Percentiles rank a stretch among this genome's conserved stretches.
Conservation (phyloP, 2,888 invertebrate genomes). For the Drosophila robusta region DNA sequence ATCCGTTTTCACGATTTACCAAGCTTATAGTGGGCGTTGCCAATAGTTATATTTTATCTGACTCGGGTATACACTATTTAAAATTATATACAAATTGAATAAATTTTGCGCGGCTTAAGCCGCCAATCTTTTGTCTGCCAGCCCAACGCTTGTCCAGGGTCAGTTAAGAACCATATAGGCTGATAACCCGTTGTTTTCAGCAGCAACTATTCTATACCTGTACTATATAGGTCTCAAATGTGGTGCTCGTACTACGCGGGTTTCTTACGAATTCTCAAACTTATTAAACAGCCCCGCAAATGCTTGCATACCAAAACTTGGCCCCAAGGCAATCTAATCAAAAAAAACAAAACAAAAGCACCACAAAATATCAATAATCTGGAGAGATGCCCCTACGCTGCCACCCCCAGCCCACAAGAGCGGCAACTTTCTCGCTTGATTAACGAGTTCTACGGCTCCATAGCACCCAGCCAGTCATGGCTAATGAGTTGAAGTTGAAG, state of each 20-base stretch:
- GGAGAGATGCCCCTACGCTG: constrained; percentile 9
- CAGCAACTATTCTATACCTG: background rate
- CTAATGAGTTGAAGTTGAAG: constrained; percentile 64
- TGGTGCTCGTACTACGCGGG: background rate
- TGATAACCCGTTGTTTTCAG: too few relatives aligned
- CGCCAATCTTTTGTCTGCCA: too few relatives aligned
- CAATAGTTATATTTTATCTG: too few relatives aligned
- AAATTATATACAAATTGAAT: too few relatives aligned
- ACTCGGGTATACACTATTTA: too few relatives aligned
- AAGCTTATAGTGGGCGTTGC: too few relatives aligned
- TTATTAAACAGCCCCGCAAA: constrained; percentile 2
- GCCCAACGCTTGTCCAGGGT: too few relatives aligned
- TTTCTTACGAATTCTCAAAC: background rate
- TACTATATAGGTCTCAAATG: background rate
- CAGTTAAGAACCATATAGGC: too few relatives aligned
- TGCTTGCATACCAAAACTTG: constrained; percentile 12
- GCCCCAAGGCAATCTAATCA: constrained; percentile 47
- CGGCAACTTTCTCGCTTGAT: constrained; percentile 82
- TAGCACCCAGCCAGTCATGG: constrained; percentile 56
- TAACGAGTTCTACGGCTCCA: constrained; percentile 80
- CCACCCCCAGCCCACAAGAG: constrained; percentile 17
- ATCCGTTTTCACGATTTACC: too few relatives aligned
- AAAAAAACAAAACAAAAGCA: constrained; percentile 8
- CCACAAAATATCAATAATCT: constrained; percentile 39
- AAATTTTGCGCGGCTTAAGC: too few relatives aligned